Evolutionary conservation across 2,888 invertebrate genomes (phyloP), one percentile per base, ranked within the genome.

Genomic region (Euplagia quadripunctaria): DNA sequence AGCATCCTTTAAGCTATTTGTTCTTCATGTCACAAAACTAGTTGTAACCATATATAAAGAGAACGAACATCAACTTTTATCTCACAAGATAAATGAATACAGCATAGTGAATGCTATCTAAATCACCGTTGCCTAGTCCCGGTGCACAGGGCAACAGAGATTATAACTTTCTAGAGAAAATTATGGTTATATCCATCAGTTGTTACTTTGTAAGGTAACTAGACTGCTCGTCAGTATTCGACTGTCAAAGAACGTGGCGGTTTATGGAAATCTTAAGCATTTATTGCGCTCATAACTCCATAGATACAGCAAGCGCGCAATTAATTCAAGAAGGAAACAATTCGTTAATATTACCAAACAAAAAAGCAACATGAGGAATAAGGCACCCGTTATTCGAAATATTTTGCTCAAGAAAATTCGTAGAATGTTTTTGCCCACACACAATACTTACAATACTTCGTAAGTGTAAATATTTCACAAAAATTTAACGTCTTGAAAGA

Each of bases 201-300:
- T 81, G 86, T 88, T 90, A 88, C 87, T 88, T 80, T 83, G 77
- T 79, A 84, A 83, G 84, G 74, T 84, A 88, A 88, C 85, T 88
- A 85, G 88, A 86, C 88, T 85, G 83, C 89, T 91, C 91, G 90
- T 93, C 91, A 90, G 90, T 90, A 91, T 92, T 89, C 90, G 87
- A 81, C 89, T 88, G 90, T 91, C 90, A 92, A 90, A 92, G 90
- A 86, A 87, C 83, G 83, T 81, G 80, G 86, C 83, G 89, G 91
- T 91, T 93, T 92, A 92, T 92, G 91, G 90, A 90, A 93, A 93
- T 93, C 89, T 82, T 80, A 74, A 87, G 85, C 89, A 90, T 90
- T 92, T 93, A 91, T 93, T 91, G 88, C 88, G 80, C 83, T 85
- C 79, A 86, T 88, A 88, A 88, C 86, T 86, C 85, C 88, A 51